phyloP scores from a whole-genome alignment of 2,113 vertebrate genomes.

The Pachycephala philippinensis region DNA sequence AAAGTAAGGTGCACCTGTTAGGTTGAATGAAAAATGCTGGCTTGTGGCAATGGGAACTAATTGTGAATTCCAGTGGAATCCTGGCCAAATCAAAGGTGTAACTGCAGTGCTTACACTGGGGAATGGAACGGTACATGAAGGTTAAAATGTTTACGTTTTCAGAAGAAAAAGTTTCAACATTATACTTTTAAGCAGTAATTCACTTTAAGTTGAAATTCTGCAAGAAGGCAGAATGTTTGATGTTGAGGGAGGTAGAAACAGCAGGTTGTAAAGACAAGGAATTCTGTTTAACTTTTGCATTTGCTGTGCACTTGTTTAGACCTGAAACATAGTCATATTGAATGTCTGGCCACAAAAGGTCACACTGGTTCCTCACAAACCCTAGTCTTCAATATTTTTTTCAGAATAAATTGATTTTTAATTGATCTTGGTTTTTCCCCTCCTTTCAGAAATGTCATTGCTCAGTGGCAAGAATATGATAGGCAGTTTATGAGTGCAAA shows the following conservation, averaged over 20 bases:
- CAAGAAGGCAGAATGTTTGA: not conserved
- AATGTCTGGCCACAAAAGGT: not conserved
- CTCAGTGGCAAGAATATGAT: not conserved
- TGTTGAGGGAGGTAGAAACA: not conserved
- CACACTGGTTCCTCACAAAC: not conserved
- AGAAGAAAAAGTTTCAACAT: not conserved
- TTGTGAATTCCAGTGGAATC: not conserved
- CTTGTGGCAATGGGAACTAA: not conserved
- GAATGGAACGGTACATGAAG: rapidly evolving
- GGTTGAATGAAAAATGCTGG: not conserved
- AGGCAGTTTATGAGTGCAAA: not conserved
- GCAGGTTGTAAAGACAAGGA: rapidly evolving
- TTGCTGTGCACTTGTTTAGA: not conserved
- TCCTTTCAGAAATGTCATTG: not conserved
- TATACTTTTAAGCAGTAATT: not conserved
- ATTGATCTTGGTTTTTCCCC: not conserved
- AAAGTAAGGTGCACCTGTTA: not conserved
- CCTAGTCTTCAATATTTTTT: not conserved
- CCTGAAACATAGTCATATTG: not conserved
- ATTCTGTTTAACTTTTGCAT: not conserved
- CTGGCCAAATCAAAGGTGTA: not conserved
- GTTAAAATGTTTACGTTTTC: not conserved
- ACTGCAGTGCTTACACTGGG: not conserved
- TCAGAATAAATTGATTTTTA: constrained; percentile 7
- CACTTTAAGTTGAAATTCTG: not conserved